Percentiles rank a stretch among this genome's conserved stretches.
Evolutionary conservation across 1,140 invertebrate genomes (phyloP).

Genomic region (Mya arenaria): DNA sequence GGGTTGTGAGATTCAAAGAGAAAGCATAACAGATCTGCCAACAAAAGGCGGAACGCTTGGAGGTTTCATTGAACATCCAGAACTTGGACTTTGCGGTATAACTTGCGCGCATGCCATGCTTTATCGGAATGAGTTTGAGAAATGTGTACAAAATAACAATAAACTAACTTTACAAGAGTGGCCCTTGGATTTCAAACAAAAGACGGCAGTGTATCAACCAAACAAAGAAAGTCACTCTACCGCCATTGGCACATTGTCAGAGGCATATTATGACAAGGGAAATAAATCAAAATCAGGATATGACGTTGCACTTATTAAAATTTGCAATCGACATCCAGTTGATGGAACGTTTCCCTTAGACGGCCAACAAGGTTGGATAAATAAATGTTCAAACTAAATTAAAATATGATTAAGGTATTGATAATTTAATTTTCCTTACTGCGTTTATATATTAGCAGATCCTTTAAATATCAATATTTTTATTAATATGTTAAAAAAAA

Average conservation of each 20-base stretch:
- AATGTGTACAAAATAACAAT: background rate
- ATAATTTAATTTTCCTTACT: too few species aligned
- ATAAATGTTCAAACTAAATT: too few species aligned
- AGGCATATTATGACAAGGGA: background rate
- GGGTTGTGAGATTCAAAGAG: background rate
- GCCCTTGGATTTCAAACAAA: background rate
- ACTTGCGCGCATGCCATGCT: conserved; percentile 1
- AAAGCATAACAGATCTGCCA: background rate
- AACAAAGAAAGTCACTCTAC: background rate
- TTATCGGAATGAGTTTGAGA: background rate
- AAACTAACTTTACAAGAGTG: too few species aligned
- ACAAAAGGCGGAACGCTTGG: background rate
- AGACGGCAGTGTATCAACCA: background rate
- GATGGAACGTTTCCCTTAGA: background rate
- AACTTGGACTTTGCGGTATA: background rate
- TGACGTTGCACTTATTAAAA: background rate
- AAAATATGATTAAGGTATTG: too few species aligned
- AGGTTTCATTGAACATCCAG: background rate
- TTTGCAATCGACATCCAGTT: background rate
- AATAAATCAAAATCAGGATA: background rate
- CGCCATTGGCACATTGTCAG: background rate
- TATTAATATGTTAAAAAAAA: too few species aligned
- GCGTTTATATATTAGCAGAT: too few species aligned
- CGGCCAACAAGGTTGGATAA: too few species aligned
- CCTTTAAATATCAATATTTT: too few species aligned